Conservation (phyloP, 2,888 invertebrate genomes). For the Noctua fimbriata region DNA sequence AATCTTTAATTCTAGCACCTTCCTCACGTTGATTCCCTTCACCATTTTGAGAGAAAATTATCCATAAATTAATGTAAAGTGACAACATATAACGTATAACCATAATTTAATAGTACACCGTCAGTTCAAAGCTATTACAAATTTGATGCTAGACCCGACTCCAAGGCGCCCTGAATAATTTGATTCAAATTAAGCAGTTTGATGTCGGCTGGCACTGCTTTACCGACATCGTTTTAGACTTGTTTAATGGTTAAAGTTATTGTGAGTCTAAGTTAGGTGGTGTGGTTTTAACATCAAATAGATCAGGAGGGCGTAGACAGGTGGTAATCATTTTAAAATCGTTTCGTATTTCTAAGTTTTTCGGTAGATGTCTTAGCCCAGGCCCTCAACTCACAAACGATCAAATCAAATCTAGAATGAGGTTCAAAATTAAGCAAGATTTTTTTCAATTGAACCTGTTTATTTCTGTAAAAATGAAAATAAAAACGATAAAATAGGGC, state of each 20-base stretch:
- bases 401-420: neutral
- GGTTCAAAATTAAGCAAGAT: neutral
- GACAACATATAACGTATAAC: slow-evolving; percentile 1
- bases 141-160: slow-evolving; percentile 56
- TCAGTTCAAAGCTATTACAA: slow-evolving; percentile 32
- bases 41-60: neutral
- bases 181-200: slow-evolving; percentile 55
- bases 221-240: slow-evolving; percentile 24
- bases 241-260: slow-evolving; percentile 21
- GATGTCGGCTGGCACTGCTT: slow-evolving; percentile 17
- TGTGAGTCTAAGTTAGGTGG: neutral
- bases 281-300: neutral
- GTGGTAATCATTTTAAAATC: neutral
- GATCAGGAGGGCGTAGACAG: no score
- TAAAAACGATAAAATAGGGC: no score
- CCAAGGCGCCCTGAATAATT: slow-evolving; percentile 53
- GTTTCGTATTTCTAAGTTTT: neutral
- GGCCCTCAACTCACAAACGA: neutral
- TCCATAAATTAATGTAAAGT: neutral
- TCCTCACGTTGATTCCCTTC: neutral
- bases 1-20: neutral
- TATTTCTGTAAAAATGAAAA: no score
- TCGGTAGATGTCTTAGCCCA: no score
- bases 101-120: slow-evolving; percentile 43
- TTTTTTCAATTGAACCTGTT: no score